Evolutionary conservation across 2,113 vertebrate species (phyloP).

Genomic region (Mirounga angustirostris): DNA sequence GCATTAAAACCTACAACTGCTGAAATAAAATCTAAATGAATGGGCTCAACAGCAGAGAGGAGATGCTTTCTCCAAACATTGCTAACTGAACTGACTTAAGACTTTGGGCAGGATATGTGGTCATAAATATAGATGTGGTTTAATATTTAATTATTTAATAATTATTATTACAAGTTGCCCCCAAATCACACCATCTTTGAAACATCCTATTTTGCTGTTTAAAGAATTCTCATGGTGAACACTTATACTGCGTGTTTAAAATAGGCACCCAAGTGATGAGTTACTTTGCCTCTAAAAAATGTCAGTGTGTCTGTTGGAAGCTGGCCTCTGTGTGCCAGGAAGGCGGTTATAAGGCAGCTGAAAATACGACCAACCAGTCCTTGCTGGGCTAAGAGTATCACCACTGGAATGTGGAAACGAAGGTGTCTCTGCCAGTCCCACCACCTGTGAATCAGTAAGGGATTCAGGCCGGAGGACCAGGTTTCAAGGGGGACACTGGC

Average conservation of each 20-base stretch:
- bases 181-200: background rate
- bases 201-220: background rate
- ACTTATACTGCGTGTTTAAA: background rate
- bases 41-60: background rate
- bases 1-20: background rate
- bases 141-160: background rate
- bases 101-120: background rate
- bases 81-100: background rate
- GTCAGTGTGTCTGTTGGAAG: background rate
- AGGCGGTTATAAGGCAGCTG: background rate
- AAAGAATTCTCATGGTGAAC: background rate
- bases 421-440: background rate
- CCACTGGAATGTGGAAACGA: background rate
- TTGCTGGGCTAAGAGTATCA: background rate
- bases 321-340: background rate
- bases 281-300: background rate
- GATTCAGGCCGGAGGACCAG: background rate
- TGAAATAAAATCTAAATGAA: background rate
- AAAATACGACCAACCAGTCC: background rate
- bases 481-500: background rate
- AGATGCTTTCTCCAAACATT: background rate
- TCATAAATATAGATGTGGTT: background rate
- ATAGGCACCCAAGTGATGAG: background rate
- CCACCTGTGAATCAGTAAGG: too few relatives aligned
- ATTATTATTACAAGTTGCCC: background rate